phyloP scores from a whole-genome alignment of 2,797 vertebrate genomes.

The Lagorchestes hirsutus region DNA sequence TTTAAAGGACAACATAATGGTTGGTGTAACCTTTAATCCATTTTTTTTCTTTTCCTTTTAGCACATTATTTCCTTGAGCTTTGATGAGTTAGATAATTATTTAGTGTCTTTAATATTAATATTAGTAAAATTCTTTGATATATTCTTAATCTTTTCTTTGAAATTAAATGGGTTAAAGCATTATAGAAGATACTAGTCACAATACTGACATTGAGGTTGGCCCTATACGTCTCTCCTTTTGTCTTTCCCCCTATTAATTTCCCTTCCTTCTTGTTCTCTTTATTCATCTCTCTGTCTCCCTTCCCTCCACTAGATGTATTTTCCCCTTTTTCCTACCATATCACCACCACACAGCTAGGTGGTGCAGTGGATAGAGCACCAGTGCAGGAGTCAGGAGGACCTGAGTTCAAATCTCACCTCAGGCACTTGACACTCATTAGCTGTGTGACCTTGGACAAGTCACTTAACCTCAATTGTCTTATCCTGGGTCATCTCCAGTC shows the following conservation, averaged over 20 bases:
- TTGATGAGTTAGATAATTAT: background rate
- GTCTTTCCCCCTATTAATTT: background rate
- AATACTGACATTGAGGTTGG: background rate
- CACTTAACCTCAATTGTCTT: too few species aligned
- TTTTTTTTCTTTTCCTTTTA: background rate
- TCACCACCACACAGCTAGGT: background rate
- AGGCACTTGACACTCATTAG: too few species aligned
- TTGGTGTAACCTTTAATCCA: background rate
- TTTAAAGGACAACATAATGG: constrained; percentile 15
- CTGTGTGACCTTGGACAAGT: too few species aligned
- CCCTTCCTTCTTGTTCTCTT: background rate
- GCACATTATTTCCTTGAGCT: background rate
- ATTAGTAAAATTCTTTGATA: constrained; percentile 22
- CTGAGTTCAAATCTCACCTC: too few species aligned
- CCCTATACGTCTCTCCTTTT: background rate
- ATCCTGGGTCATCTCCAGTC: too few species aligned
- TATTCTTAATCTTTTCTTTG: background rate
- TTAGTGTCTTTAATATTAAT: background rate
- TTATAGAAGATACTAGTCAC: background rate
- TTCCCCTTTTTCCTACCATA: background rate
- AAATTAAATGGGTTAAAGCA: constrained; percentile 9
- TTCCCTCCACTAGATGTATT: background rate
- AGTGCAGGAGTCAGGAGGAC: too few species aligned
- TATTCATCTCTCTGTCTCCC: background rate
- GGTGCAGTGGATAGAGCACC: too few species aligned